Conservation (phyloP, 2,888 invertebrate genomes). For the Spilarctia lutea region DNA sequence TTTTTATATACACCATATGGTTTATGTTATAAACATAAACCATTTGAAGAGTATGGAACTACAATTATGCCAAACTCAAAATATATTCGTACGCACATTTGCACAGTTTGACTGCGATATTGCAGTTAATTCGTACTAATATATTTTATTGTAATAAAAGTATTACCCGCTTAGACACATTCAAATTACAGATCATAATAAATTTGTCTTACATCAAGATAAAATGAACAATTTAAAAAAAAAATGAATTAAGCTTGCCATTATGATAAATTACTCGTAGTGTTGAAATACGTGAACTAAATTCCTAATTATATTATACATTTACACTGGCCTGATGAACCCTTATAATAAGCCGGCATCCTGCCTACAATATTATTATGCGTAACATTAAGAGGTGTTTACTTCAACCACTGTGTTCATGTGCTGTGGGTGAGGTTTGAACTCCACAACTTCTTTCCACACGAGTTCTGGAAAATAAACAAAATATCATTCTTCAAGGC, state of each 20-base stretch:
- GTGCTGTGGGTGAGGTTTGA: conserved; percentile 89
- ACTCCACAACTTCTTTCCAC: conserved; percentile 93
- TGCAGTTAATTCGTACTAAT: background rate
- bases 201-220: background rate
- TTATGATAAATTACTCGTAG: conserved; percentile 1
- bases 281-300: conserved; percentile 11
- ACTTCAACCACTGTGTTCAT: conserved; percentile 84
- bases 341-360: conserved; percentile 35
- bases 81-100: background rate
- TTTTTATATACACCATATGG: too few relatives aligned
- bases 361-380: conserved; percentile 13
- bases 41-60: background rate
- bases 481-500: background rate
- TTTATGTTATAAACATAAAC: background rate
- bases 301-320: conserved; percentile 24
- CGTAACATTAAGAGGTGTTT: conserved; percentile 66
- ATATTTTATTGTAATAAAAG: background rate
- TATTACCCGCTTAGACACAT: background rate
- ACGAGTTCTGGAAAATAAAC: conserved; percentile 89
- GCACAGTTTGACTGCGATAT: background rate
- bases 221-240: background rate
- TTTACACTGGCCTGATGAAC: conserved; percentile 53
- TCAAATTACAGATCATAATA: background rate
- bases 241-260: background rate
- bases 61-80: background rate